Conservation (phyloP, 2,888 invertebrate species). For the Apamea monoglypha region DNA sequence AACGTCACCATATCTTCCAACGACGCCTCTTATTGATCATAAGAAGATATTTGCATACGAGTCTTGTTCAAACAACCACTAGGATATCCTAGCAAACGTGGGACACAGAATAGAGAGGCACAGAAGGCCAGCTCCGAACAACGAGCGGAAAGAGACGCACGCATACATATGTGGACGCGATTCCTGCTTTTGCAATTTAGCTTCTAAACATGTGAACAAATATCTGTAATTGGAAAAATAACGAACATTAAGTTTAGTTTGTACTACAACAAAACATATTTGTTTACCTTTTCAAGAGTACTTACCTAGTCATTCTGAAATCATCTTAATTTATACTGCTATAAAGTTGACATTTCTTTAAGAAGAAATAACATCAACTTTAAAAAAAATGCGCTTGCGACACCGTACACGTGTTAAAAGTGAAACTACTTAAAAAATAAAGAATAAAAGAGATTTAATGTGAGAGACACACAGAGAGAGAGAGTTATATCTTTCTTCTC, state of each 20-base stretch:
- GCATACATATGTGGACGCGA: neutral
- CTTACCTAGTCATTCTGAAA: neutral
- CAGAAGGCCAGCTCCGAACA: neutral
- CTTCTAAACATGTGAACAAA: neutral
- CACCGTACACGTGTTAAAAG: neutral
- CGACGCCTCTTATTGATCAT: slow-evolving; percentile 59
- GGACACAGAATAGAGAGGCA: neutral
- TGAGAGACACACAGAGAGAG: neutral
- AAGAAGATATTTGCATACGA: slow-evolving; percentile 57
- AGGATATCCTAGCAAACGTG: slow-evolving; percentile 48
- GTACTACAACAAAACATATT: too few relatives aligned
- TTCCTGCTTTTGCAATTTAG: neutral
- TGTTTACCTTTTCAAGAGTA: neutral
- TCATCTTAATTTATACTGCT: accelerated
- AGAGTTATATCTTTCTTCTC: neutral
- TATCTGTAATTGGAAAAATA: neutral
- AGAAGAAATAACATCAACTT: neutral
- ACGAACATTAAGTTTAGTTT: neutral
- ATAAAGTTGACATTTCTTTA: too few relatives aligned
- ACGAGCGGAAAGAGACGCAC: neutral
- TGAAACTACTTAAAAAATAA: neutral
- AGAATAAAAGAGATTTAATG: too few relatives aligned
- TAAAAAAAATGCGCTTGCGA: neutral
- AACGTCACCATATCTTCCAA: slow-evolving; percentile 46
- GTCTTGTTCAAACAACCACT: slow-evolving; percentile 56